These are phyloP conservation scores for Chloropsis hardwickii DNA, from an alignment of 2,113 vertebrate species.

Conservation along the genomic window DNA sequence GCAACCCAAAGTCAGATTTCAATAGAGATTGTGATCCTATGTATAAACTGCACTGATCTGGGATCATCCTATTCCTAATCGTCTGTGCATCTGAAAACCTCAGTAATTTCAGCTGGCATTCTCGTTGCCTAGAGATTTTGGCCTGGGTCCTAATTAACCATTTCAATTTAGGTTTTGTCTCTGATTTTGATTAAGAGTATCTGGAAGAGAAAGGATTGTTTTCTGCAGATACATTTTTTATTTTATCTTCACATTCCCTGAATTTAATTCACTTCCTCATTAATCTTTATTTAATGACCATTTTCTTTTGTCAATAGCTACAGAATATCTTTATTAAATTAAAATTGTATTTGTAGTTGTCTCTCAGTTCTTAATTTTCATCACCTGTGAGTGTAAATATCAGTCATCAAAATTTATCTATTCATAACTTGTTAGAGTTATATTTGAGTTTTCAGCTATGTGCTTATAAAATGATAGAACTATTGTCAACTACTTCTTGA, in stretches of 20 bases:
- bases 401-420: background rate
- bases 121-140: background rate
- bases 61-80: background rate
- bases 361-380: background rate
- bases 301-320: background rate
- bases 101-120: constrained; percentile 1
- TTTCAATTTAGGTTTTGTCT: constrained; percentile 27
- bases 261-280: background rate
- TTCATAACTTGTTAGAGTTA: background rate
- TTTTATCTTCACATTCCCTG: constrained; percentile 1
- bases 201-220: constrained; percentile 10
- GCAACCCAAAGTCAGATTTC: background rate
- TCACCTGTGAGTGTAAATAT: background rate
- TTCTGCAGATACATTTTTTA: constrained; percentile 9
- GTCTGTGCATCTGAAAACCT: background rate
- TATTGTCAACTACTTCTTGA: background rate
- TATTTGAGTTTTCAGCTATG: background rate
- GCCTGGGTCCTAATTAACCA: constrained; percentile 23
- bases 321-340: constrained; percentile 4
- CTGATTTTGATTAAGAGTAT: constrained; percentile 34
- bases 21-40: background rate
- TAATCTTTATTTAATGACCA: constrained; percentile 28
- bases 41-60: background rate
- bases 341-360: background rate
- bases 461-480: background rate